phyloP scores from a whole-genome alignment of 1,140 invertebrate species.

The Dinothrombium tinctorium region DNA sequence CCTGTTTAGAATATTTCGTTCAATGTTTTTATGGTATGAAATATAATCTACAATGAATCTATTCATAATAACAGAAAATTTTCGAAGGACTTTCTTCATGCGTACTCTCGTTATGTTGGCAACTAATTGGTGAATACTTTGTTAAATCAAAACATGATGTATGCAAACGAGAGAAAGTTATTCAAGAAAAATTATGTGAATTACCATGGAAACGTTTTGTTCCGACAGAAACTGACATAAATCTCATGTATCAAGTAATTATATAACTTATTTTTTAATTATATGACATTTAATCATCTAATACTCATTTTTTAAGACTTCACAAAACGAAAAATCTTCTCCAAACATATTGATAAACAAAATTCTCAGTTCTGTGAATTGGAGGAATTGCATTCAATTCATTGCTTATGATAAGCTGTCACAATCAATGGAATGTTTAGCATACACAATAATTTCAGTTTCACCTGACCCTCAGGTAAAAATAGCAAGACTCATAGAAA shows the following conservation, averaged over 20 bases:
- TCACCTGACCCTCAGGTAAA: background rate
- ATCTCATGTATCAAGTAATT: background rate
- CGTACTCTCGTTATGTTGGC: background rate
- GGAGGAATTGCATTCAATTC: background rate
- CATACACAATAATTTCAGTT: background rate
- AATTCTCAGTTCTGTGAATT: background rate
- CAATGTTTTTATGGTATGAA: too few relatives aligned
- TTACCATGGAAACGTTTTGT: background rate
- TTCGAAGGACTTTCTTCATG: background rate
- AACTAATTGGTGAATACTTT: background rate
- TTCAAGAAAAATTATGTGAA: background rate
- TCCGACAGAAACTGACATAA: background rate
- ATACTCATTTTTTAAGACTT: too few relatives aligned
- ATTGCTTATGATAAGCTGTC: background rate
- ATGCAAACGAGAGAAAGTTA: background rate
- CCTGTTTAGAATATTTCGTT: background rate
- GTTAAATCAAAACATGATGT: too few relatives aligned
- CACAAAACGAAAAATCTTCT: background rate
- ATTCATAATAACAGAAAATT: too few relatives aligned
- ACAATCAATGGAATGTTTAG: slow-evolving; percentile 1
- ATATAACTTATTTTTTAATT: too few relatives aligned
- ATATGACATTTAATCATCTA: too few relatives aligned
- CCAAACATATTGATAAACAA: background rate
- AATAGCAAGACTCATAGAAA: background rate
- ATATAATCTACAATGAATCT: too few relatives aligned